These are phyloP conservation scores for Sebastes ruberrimus DNA, from an alignment of 2,797 vertebrate genomes.

Conservation along the genomic window DNA sequence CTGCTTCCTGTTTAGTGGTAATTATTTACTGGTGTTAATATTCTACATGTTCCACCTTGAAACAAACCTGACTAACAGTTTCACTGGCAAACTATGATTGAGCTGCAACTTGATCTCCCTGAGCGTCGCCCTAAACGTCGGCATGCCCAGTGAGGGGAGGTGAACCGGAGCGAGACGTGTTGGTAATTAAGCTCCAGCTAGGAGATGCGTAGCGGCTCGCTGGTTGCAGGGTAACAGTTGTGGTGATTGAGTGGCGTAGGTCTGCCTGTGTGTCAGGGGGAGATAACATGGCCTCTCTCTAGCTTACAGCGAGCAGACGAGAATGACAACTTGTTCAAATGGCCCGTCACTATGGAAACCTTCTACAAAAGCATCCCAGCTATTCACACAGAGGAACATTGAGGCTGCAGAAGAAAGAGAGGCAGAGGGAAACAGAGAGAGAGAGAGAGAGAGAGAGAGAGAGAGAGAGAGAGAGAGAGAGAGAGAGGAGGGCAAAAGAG, in stretches of 20 bases:
- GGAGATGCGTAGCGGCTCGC: constrained; percentile 5
- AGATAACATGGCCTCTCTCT: constrained; percentile 67
- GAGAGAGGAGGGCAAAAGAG: background rate
- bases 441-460: background rate
- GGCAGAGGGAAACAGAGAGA: background rate
- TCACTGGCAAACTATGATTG: background rate
- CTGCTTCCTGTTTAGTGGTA: background rate
- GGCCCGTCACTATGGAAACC: constrained; percentile 79
- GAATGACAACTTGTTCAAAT: constrained; percentile 78
- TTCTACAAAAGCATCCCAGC: constrained; percentile 78
- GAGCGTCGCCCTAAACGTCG: background rate
- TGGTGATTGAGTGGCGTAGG: constrained; percentile 46
- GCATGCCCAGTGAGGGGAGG: background rate
- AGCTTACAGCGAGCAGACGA: constrained; percentile 61
- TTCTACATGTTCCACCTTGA: background rate
- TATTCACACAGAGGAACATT: constrained; percentile 72
- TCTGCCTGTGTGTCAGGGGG: constrained; percentile 50
- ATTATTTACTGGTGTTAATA: constrained; percentile 26
- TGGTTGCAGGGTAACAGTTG: constrained; percentile 29
- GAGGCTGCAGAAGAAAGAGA: constrained; percentile 43
- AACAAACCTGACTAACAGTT: background rate
- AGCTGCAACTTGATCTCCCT: background rate
- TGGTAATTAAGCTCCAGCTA: constrained; percentile 31
- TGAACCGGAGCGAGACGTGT: background rate
- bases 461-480: background rate